Base-by-base conservation (phyloP, 2,797 vertebrate genomes). In the Gallirallus australis region DNA sequence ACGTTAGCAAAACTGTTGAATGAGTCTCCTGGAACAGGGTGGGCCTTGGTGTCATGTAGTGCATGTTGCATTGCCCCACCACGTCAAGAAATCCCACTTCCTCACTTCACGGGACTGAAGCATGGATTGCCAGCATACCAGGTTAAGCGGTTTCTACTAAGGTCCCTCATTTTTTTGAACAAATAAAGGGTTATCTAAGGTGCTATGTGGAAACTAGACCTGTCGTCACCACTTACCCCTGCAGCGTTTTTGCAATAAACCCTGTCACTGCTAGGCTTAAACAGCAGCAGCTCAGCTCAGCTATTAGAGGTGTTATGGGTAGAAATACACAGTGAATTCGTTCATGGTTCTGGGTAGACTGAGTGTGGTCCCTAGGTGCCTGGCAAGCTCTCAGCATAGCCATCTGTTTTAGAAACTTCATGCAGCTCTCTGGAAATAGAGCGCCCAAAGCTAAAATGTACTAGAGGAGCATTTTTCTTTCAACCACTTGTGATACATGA, bases 361-460 rank as follows among this genome's bases (percentile, higher is more conserved):
- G 89, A 88, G 82, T 47, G 65, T 66, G 66, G 87, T 93, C 73
- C 70, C 80, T 72, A 80, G 73, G 45, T 63, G 95, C 90, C 89
- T 96, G 96, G 93, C 93, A 93, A 94, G 66, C 57, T 94, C 69
- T 83, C 94, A 95, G 0, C 8, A 56, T 23, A 86, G 69, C 92
- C 94, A 96, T 96, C 92, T 96, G 94, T 88, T 94, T 93, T 71
- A 59, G 30, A 63, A 90, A 89, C 65, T 96, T 87, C 93, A 64
- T 81, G 76, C 48, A 78, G 86, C 86, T 78, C 86, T 94, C 69
- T 94, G 69, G 65, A 92, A 94, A 91, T 14, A 93, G 90, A 61
- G 57, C 87, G 65, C 61, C 59, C 40, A 69, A 89, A 95, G 84
- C 61, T 85, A 87, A 91, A 91, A 83, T 54, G 76, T 71, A 72